A percentile compares a stretch with the other conserved stretches of the same genome.
These are phyloP conservation scores for Cyclina sinensis DNA, from an alignment of 1,140 invertebrate genomes.

Conservation along the genomic window DNA sequence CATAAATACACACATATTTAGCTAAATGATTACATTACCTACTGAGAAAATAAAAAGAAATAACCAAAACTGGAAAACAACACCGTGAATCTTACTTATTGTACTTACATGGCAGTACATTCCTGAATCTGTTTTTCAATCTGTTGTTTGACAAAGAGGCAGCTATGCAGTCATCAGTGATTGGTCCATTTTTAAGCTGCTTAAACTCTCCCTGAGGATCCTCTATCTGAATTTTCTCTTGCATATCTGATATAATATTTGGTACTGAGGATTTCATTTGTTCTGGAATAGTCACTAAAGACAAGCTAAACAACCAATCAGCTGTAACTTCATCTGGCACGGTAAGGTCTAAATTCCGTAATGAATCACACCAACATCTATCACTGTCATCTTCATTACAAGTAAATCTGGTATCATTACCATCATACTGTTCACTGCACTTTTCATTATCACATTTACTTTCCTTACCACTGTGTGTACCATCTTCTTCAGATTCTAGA, in stretches of 20 bases:
- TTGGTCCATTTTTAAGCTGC: conserved; percentile 79
- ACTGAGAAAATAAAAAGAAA: too few relatives aligned
- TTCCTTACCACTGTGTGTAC: conserved; percentile 8
- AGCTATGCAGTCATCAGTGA: conserved; percentile 79
- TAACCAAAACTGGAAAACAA: too few relatives aligned
- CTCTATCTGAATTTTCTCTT: conserved; percentile 78
- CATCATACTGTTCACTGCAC: too few relatives aligned
- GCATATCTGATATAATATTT: conserved; percentile 73
- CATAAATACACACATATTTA: too few relatives aligned
- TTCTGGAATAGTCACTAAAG: conserved; percentile 70
- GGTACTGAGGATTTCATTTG: conserved; percentile 66
- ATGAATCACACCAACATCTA: conserved; percentile 56
- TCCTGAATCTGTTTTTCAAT: conserved; percentile 85
- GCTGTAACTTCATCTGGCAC: conserved; percentile 74
- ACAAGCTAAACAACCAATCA: conserved; percentile 80
- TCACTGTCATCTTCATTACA: conserved; percentile 33
- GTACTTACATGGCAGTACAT: conserved; percentile 86
- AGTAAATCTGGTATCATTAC: background rate
- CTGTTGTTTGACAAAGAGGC: conserved; percentile 82
- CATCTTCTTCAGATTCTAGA: conserved; percentile 42
- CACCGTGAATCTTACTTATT: too few relatives aligned
- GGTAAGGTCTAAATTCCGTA: conserved; percentile 45
- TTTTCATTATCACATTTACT: conserved; percentile 41
- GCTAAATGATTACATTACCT: too few relatives aligned
- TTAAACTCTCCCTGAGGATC: conserved; percentile 83